Evolutionary conservation across 2,888 invertebrate genomes (phyloP), one percentile per base, ranked within the genome.

Genomic region (Lasioglossum oenotherae): DNA sequence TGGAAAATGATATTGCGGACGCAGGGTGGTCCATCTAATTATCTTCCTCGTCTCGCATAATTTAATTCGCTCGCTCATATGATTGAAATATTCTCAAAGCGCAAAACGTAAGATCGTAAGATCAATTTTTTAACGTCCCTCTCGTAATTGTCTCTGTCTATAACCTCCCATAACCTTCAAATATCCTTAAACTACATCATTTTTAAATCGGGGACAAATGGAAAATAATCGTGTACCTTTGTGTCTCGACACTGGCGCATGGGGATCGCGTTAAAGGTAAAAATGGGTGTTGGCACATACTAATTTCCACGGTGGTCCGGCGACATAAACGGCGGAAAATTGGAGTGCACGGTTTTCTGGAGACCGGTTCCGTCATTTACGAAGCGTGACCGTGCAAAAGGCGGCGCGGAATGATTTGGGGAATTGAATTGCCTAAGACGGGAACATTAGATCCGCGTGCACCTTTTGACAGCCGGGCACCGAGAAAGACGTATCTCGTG

Each of bases 401-500:
- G 31, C 69, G 57, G 73, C 74, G 27, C 71, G 81, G 76, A 77
- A 76, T 86, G 80, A 44, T 80, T 74, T 49, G 81, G 57, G 49
- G 78, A 75, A 77, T 77, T 80, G 69, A 81, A 88, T 78, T 74
- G 72, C 67, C 76, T 69, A 27, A 46, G 74, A 35, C 38, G 53
- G 82, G 81, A 84, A 90, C 84, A 83, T 86, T 82, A 82, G 81
- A 67, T 53, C 53, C 76, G 78, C 53, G 78, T 35, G 71, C 27
- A 75, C 74, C 71, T 35, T 57, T 49, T 60, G 78, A 75, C 77
- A 72, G 60, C 49, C 71, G 76, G 4, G 3, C 31, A 31, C 27
- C 57, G 46, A 81, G 82, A 49, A 83, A 87, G 90, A 82, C 89
- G 85, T 87, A 91, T 87, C 87, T 89, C 87, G 91, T 84, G 90